These are phyloP conservation scores for Chloromyia formosa DNA, from an alignment of 2,888 invertebrate genomes.

Conservation along the genomic window DNA sequence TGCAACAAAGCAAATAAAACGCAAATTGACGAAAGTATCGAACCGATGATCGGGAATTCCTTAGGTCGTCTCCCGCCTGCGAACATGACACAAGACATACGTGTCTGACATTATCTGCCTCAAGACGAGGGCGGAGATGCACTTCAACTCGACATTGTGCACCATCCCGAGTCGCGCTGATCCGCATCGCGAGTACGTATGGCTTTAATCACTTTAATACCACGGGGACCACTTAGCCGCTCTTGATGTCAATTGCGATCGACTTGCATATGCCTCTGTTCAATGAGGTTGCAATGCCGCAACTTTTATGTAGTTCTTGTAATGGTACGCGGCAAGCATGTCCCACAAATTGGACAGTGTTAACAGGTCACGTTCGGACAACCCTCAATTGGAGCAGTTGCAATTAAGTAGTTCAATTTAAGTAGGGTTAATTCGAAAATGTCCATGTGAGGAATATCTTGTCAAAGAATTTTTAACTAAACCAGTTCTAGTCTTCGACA, in stretches of 20 bases:
- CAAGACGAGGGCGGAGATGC: constrained; percentile 30
- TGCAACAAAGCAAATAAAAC: constrained; percentile 2
- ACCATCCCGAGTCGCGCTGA: not conserved
- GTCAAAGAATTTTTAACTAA: no score
- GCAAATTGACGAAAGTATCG: constrained; percentile 38
- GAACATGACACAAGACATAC: constrained; percentile 40
- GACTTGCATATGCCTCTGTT: constrained; percentile 39
- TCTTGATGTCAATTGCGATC: constrained; percentile 44
- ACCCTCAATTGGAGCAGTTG: no score
- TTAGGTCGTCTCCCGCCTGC: constrained; percentile 20
- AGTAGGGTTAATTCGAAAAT: no score
- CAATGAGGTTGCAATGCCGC: constrained; percentile 30
- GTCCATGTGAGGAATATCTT: no score
- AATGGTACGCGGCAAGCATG: not conserved
- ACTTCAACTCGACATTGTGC: not conserved
- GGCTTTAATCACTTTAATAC: constrained; percentile 48
- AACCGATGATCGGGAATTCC: constrained; percentile 38
- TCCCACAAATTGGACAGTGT: not conserved
- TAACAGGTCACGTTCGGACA: not conserved
- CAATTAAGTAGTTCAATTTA: no score
- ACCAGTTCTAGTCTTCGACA: no score
- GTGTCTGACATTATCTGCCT: constrained; percentile 37
- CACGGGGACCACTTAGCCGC: constrained; percentile 45
- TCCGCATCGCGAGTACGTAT: constrained; percentile 33
- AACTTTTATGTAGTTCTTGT: not conserved